Base-by-base conservation (phyloP, 2,797 vertebrate species). In the Spinus pinus region DNA sequence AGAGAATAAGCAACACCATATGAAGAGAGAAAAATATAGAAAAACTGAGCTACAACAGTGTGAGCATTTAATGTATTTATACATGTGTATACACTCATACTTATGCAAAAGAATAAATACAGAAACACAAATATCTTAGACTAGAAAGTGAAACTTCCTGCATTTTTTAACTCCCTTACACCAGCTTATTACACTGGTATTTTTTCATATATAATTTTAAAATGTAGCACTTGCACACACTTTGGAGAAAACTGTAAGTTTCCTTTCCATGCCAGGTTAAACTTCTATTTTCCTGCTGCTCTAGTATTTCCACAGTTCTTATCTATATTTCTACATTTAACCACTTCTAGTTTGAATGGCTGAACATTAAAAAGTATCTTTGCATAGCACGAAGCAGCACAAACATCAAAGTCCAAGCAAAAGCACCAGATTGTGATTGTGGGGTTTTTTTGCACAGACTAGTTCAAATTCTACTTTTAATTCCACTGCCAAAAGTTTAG, bases 91-190 rank as follows among this genome's bases (percentile, higher is more conserved):
- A 18, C 20, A 56, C 31, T 91, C 86, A 73, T 73, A 46, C 81
- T 56, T 70, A 92, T 72, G 62, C 81, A 91, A 84, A 81, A 81
- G 81, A 50, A 6, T 82, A 88, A 94, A 79, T 53, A 87, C 6
- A 65, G 62, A 87, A 84, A 57, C 39, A 35, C 2, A 2, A 50
- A 50, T 61, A 28, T 67, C 41, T 57, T 25, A 42, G 53, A 74
- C 1, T 3, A 57, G 75, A 92, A 92, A 95, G 61, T 83, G 87
- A 96, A 95, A 94, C 72, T 81, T 82, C 30, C 69, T 84, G 44
- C 47, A 14, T 73, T 82, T 81, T 56, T 79, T 1, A 83, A 69
- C 6, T 83, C 23, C 35, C 42, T 79, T 81, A 74, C 81, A 65
- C 6, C 19, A 30, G 33, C 20, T 67, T 46, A 56, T n/a, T 64